phyloP scores from a whole-genome alignment of 2,888 invertebrate species.

The Odontocerum albicorne region DNA sequence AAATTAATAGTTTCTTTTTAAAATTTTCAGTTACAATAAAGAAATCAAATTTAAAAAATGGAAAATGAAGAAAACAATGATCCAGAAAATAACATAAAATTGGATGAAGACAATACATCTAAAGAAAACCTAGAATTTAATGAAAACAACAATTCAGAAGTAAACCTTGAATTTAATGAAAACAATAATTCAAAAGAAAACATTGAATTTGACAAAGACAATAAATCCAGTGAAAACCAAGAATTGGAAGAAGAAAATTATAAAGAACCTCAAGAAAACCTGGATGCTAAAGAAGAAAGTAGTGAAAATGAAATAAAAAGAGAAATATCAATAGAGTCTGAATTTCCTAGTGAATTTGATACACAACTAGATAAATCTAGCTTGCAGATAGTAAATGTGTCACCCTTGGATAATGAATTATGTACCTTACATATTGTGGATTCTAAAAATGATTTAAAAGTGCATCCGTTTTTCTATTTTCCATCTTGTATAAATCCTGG shows the following conservation, averaged over 20 bases:
- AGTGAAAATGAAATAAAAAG: neutral
- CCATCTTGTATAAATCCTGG: constrained; percentile 20
- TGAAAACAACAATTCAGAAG: no score
- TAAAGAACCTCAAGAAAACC: neutral
- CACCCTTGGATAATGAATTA: neutral
- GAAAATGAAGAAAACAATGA: no score
- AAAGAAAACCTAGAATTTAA: no score
- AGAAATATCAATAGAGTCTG: neutral
- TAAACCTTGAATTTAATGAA: no score
- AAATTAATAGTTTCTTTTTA: no score
- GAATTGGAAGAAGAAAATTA: neutral
- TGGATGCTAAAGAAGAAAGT: neutral
- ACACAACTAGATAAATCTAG: neutral
- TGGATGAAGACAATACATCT: no score
- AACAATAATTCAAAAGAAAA: no score
- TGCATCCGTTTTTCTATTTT: constrained; percentile 22
- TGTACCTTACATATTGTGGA: constrained; percentile 24
- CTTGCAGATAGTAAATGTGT: neutral
- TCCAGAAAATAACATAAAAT: no score
- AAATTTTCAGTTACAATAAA: no score
- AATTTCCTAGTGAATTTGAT: constrained; percentile 2
- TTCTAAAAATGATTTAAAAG: constrained; percentile 11
- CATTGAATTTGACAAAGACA: neutral
- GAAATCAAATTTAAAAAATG: no score
- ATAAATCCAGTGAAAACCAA: neutral